Conservation (phyloP, 1,140 invertebrate species). For the Nephila pilipes region DNA sequence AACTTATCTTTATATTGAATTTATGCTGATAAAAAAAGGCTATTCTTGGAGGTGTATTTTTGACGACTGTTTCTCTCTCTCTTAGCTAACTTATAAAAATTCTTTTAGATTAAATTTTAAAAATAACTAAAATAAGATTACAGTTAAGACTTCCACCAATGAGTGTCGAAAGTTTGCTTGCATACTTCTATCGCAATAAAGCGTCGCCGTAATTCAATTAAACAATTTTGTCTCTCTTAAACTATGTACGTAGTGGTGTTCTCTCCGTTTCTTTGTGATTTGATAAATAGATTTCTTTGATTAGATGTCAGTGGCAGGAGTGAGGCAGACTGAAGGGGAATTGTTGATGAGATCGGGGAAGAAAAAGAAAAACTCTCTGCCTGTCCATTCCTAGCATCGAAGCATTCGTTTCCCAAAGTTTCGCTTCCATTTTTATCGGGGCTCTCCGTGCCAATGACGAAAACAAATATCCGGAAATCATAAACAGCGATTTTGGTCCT, state of each 20-base stretch:
- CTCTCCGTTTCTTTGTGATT: constrained; percentile 32
- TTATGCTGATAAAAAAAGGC: no score
- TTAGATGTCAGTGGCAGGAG: constrained; percentile 45
- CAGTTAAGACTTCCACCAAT: neutral
- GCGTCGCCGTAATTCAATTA: neutral
- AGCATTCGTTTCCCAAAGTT: constrained; percentile 30
- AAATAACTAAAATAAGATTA: no score
- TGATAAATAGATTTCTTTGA: constrained; percentile 54
- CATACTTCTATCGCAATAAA: no score
- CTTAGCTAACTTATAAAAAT: no score
- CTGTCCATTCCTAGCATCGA: constrained; percentile 12
- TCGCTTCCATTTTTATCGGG: constrained; percentile 54
- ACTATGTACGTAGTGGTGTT: neutral
- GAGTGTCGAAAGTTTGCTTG: no score
- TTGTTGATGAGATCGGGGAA: constrained; percentile 2
- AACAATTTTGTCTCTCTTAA: neutral
- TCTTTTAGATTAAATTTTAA: no score
- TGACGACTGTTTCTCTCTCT: no score
- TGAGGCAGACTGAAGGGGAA: constrained; percentile 17
- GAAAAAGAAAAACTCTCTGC: neutral
- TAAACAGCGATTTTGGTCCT: neutral
- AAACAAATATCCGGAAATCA: constrained; percentile 60
- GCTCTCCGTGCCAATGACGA: constrained; percentile 24
- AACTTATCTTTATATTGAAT: no score
- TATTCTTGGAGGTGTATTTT: no score